A percentile compares a stretch with the other conserved stretches of the same genome.
These are phyloP conservation scores for Nephrotoma appendiculata DNA, from an alignment of 2,888 invertebrate genomes.

Conservation along the genomic window DNA sequence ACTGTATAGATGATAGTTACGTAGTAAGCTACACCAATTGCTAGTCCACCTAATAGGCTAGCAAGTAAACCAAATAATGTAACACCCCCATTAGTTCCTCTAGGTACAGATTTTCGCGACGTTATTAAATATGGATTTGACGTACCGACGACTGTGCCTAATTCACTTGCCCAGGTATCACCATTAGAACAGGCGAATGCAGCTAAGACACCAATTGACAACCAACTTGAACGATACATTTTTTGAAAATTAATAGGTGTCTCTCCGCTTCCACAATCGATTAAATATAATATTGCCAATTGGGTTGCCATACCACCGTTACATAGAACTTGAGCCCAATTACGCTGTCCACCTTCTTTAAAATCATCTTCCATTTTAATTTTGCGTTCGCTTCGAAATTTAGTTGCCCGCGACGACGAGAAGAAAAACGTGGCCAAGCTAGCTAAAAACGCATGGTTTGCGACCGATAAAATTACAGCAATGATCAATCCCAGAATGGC, in stretches of 20 bases:
- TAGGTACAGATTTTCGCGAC: constrained; percentile 56
- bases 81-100: constrained; percentile 82
- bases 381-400: constrained; percentile 51
- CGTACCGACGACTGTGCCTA: constrained; percentile 58
- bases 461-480: constrained; percentile 62
- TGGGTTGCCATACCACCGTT: constrained; percentile 78
- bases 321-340: constrained; percentile 81
- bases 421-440: constrained; percentile 64
- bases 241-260: constrained; percentile 59
- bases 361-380: constrained; percentile 58
- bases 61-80: constrained; percentile 45
- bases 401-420: constrained; percentile 67
- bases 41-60: constrained; percentile 33
- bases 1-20: constrained; percentile 47
- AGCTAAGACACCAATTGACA: constrained; percentile 65
- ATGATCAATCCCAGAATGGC: constrained; percentile 54
- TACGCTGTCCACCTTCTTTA: constrained; percentile 74
- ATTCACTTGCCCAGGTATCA: constrained; percentile 84
- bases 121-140: constrained; percentile 63
- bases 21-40: constrained; percentile 61
- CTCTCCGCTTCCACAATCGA: constrained; percentile 68
- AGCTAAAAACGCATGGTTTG: constrained; percentile 60
- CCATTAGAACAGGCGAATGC: constrained; percentile 68
- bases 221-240: constrained; percentile 67
- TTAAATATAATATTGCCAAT: constrained; percentile 57